A percentile compares a stretch with the other conserved stretches of the same genome.
phyloP scores from a whole-genome alignment of 1,140 invertebrate genomes.

The Trigoniulus corallinus region DNA sequence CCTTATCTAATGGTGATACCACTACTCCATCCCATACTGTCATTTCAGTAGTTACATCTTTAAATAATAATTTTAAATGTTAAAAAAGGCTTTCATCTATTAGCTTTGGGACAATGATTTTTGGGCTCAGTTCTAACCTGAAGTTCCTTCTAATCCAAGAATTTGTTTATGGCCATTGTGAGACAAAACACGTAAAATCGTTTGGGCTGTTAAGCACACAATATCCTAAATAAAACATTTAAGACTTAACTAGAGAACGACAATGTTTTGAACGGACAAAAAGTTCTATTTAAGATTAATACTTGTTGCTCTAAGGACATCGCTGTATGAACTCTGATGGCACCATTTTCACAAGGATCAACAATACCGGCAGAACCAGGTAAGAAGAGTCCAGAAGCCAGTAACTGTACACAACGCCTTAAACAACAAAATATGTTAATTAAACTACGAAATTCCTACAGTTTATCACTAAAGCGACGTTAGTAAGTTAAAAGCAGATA shows the following conservation, averaged over 20 bases:
- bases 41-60: slow-evolving; percentile 47
- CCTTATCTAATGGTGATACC: slow-evolving; percentile 75
- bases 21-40: slow-evolving; percentile 87
- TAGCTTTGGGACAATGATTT: too few relatives aligned
- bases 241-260: background rate
- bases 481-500: too few relatives aligned
- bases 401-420: slow-evolving; percentile 66
- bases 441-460: background rate
- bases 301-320: slow-evolving; percentile 83
- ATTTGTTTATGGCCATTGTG: slow-evolving; percentile 85
- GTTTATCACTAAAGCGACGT: slow-evolving; percentile 9
- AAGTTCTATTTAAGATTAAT: background rate
- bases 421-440: slow-evolving; percentile 16
- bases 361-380: slow-evolving; percentile 87
- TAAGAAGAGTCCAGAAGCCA: slow-evolving; percentile 84
- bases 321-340: slow-evolving; percentile 72
- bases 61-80: too few relatives aligned
- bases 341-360: slow-evolving; percentile 82
- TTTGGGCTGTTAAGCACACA: slow-evolving; percentile 81
- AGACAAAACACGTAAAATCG: slow-evolving; percentile 66
- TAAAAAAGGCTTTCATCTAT: too few relatives aligned
- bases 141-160: slow-evolving; percentile 42
- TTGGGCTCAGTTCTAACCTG: background rate
- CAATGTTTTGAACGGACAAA: background rate
- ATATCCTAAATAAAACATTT: slow-evolving; percentile 38